phyloP scores from a whole-genome alignment of 2,113 vertebrate genomes.

The Myrmecophaga tridactyla region DNA sequence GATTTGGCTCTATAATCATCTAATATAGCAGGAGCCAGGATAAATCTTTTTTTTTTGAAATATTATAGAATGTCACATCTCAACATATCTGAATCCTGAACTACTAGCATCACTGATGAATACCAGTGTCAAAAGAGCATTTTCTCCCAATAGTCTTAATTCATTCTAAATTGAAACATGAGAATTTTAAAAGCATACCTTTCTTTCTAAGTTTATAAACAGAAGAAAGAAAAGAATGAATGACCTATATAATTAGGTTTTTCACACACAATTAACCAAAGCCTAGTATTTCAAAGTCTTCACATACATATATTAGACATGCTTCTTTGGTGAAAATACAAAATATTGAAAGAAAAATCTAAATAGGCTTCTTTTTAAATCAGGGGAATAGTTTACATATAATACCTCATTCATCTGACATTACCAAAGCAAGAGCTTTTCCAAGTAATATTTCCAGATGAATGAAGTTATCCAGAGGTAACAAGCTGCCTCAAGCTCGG shows the following conservation, averaged over 20 bases:
- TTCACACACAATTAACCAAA: constrained; percentile 33
- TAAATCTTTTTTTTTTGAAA: neutral
- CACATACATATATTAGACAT: neutral
- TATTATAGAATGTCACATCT: neutral
- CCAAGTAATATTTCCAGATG: neutral
- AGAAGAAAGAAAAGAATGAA: neutral
- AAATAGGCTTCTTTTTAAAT: neutral
- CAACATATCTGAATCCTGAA: neutral
- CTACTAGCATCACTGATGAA: neutral
- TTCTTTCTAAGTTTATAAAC: neutral
- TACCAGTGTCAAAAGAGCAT: neutral
- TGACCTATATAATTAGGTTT: constrained; percentile 22
- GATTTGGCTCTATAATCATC: neutral
- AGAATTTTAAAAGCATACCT: neutral
- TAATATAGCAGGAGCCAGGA: neutral
- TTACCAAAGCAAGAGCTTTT: neutral
- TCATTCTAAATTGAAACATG: neutral
- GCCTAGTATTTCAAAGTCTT: neutral
- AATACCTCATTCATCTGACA: neutral
- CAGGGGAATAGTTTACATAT: neutral
- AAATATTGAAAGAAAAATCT: constrained; percentile 18
- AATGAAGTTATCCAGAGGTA: neutral
- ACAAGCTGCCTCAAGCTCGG: neutral
- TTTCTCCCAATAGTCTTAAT: neutral
- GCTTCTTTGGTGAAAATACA: neutral